These are phyloP conservation scores for Suncus etruscus DNA, from an alignment of 2,113 vertebrate genomes.

Conservation along the genomic window DNA sequence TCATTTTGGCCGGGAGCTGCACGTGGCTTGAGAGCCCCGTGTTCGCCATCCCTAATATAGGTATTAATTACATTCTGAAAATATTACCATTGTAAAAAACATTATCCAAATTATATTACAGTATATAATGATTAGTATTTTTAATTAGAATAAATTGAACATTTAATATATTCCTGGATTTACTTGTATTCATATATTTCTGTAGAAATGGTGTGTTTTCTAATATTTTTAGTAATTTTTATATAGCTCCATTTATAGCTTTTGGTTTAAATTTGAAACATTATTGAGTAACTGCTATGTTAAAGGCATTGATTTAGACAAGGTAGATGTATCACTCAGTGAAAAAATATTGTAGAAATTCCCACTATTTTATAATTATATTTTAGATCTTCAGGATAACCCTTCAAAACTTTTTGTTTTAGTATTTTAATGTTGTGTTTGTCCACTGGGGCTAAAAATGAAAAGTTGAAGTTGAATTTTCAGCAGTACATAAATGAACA, in stretches of 20 bases:
- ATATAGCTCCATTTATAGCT: neutral
- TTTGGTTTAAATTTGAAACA: neutral
- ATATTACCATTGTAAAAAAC: neutral
- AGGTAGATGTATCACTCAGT: neutral
- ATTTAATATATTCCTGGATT: neutral
- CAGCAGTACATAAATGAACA: neutral
- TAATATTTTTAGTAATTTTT: neutral
- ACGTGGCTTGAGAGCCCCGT: too few relatives aligned
- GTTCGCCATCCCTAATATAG: too few relatives aligned
- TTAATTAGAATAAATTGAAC: neutral
- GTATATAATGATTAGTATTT: too few relatives aligned
- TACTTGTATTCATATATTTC: neutral
- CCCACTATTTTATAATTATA: neutral
- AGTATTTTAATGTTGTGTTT: neutral
- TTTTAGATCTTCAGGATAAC: neutral
- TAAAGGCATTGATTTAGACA: neutral
- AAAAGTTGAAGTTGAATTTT: neutral
- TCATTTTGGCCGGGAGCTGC: too few relatives aligned
- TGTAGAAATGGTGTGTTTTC: neutral
- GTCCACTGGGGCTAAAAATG: neutral
- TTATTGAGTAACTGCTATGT: neutral
- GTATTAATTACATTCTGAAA: constrained; percentile 9
- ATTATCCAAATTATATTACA: neutral
- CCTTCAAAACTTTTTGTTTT: neutral
- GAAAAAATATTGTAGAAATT: neutral